Conservation (phyloP, 92 coral and sea anemone species). For the Heteractis magnifica region DNA sequence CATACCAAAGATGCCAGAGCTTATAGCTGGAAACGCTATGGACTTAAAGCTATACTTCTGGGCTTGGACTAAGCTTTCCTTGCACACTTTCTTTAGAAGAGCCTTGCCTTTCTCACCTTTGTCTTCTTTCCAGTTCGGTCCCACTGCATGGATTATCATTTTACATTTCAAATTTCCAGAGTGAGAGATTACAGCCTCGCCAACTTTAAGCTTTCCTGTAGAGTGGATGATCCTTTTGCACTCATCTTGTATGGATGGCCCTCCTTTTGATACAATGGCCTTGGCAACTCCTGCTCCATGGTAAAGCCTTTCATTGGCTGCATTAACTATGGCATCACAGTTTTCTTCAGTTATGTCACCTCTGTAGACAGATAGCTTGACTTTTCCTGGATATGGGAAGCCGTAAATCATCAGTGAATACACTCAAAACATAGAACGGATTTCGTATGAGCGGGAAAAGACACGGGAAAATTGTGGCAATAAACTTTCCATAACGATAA, state of each 20-base stretch:
- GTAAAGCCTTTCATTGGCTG: slow-evolving; percentile 53
- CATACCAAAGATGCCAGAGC: slow-evolving; percentile 70
- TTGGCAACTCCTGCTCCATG: slow-evolving; percentile 76
- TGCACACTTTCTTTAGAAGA: slow-evolving; percentile 36
- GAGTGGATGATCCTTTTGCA: slow-evolving; percentile 30
- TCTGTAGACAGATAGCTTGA: slow-evolving; percentile 64
- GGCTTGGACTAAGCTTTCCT: slow-evolving; percentile 34
- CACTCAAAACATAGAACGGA: too few species aligned
- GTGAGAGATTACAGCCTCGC: slow-evolving; percentile 52
- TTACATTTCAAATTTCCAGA: slow-evolving; percentile 69
- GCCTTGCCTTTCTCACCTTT: slow-evolving; percentile 13
- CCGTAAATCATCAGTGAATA: too few species aligned
- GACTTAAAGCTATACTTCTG: slow-evolving; percentile 35
- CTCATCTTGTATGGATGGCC: slow-evolving; percentile 52
- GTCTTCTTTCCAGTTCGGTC: slow-evolving; percentile 54
- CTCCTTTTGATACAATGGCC: slow-evolving; percentile 82
- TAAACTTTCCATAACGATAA: too few species aligned
- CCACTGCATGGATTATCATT: slow-evolving; percentile 65
- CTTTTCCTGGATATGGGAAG: too few species aligned
- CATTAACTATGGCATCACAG: slow-evolving; percentile 77
- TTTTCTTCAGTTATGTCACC: slow-evolving; percentile 73
- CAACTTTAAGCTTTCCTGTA: slow-evolving; percentile 33
- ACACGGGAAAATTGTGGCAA: too few species aligned
- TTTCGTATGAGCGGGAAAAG: too few species aligned
- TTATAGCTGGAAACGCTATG: slow-evolving; percentile 71